These are phyloP conservation scores for Lepidocyrtoides sp. DNA, from an alignment of 2,888 invertebrate genomes.

Conservation along the genomic window DNA sequence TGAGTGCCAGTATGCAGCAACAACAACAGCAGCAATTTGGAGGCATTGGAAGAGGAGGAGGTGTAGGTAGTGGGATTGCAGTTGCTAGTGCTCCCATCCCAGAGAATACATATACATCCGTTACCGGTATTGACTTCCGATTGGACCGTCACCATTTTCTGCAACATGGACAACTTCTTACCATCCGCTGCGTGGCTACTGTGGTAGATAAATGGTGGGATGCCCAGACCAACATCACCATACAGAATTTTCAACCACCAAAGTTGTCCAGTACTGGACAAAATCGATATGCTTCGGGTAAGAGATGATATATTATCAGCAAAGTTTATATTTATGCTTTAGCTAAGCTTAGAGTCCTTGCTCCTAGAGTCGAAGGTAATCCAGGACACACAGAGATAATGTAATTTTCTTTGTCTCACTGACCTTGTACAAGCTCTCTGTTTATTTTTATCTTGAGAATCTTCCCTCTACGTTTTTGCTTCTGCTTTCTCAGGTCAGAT, in stretches of 20 bases:
- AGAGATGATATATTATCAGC: conserved; percentile 1
- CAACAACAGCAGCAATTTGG: conserved; percentile 48
- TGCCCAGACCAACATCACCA: conserved; percentile 74
- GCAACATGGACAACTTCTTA: conserved; percentile 69
- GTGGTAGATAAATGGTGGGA: conserved; percentile 79
- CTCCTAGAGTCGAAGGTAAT: not conserved
- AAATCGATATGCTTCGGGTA: conserved; percentile 79
- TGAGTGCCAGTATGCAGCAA: conserved; percentile 32
- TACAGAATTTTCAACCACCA: conserved; percentile 72
- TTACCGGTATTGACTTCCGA: conserved; percentile 77
- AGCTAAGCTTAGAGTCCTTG: not conserved
- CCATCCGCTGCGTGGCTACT: conserved; percentile 77
- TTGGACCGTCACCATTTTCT: conserved; percentile 71
- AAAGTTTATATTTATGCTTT: not conserved
- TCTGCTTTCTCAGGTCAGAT: too few relatives aligned
- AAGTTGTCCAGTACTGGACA: conserved; percentile 76
- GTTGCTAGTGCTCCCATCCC: not conserved
- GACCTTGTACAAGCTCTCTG: not conserved
- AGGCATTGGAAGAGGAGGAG: not conserved
- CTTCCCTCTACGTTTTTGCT: too few relatives aligned
- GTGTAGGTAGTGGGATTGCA: not conserved
- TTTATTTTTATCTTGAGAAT: too few relatives aligned
- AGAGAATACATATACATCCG: conserved; percentile 73
- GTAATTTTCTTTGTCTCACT: not conserved
- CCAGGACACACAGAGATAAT: not conserved